Evolutionary conservation across 2,797 vertebrate species (phyloP), one percentile per base, ranked within the genome.

Genomic region (Gouania willdenowi): DNA sequence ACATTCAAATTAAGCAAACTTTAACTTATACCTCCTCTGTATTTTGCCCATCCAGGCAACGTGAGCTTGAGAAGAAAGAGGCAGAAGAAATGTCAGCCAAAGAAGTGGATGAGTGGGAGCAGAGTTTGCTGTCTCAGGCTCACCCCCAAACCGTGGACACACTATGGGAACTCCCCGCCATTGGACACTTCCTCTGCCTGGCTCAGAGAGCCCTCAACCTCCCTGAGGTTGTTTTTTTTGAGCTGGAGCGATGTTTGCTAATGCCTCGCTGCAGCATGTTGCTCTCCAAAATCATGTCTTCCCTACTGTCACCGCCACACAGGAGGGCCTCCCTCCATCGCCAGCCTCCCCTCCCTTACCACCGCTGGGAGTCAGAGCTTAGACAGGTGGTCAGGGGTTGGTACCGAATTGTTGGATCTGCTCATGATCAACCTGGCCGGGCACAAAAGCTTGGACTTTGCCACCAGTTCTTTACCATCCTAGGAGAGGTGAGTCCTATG

Each of bases 171-270:
- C 92, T 99, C 50, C 96, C 97, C 63, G 94, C 97, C 45, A 92
- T 99, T 29, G 96, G 95, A 4, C 97, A 99, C 84, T 98, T 98
- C 64, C 92, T 99, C 60, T 98, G 95, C 79, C 91, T 99, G 73
- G 95, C 97, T 32, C 95, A 98, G 65, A 89, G 91, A 45, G 93
- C 92, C 53, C 90, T 99, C 43, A 94, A 95, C 77, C 92, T 99
- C 43, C 97, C 96, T 7, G 97, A 99, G 87, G 93, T 98, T 43
- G 87, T 98, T 15, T 99, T 94, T 84, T 98, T 92, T 37, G 96
- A 99, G 77, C 84, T 99, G 58, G 96, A 98, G 75, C 93, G 94
- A 30, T 97, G 96, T 78, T 89, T 99, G 74, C 76, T 99, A 38
- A 96, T 99, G 92, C 95, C 96, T 31, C 93, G 97, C 38, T 98